These are phyloP conservation scores for Megastigmus dorsalis DNA, from an alignment of 2,888 invertebrate genomes.

Conservation along the genomic window DNA sequence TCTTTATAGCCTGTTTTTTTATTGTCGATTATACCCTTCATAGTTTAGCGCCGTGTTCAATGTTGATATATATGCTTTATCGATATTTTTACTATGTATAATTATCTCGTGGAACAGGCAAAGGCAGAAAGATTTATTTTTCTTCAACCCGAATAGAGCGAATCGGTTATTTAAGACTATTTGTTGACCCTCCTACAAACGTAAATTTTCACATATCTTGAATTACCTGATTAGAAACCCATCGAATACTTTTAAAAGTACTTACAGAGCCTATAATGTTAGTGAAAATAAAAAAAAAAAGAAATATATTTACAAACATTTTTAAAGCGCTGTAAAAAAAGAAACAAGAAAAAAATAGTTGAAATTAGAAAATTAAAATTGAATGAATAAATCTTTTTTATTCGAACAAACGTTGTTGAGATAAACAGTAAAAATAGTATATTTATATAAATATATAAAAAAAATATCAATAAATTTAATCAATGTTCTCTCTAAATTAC, in stretches of 20 bases:
- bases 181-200: constrained; percentile 13
- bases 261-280: constrained; percentile 43
- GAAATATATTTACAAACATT: constrained; percentile 38
- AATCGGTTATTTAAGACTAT: not conserved
- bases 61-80: constrained; percentile 6
- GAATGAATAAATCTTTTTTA: not conserved
- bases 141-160: not conserved
- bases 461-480: constrained; percentile 12
- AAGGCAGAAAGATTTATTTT: constrained; percentile 22
- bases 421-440: not conserved
- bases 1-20: too few relatives aligned
- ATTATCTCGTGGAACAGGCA: not conserved
- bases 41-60: too few relatives aligned
- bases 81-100: not conserved
- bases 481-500: not conserved
- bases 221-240: constrained; percentile 38
- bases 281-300: not conserved
- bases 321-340: constrained; percentile 28
- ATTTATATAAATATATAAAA: constrained; percentile 30
- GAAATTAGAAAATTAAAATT: constrained; percentile 48
- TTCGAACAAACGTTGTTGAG: constrained; percentile 18
- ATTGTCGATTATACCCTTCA: too few relatives aligned
- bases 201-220: constrained; percentile 35
- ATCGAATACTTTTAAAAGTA: constrained; percentile 34
- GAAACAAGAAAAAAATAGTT: constrained; percentile 32